phyloP scores from a whole-genome alignment of 2,888 invertebrate genomes.

The Orthosia gracilis region DNA sequence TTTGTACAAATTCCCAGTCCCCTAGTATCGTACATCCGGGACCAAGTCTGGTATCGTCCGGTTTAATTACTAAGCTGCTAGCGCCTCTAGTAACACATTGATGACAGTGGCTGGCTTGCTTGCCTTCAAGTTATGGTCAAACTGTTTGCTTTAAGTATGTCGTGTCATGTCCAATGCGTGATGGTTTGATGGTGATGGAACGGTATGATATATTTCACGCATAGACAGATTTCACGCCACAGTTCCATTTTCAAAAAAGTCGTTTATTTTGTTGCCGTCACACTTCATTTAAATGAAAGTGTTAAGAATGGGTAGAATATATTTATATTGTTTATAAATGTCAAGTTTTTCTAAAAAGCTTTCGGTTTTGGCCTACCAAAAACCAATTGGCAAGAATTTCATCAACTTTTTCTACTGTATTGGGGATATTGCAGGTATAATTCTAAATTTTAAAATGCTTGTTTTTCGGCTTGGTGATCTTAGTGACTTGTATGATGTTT shows the following conservation, averaged over 20 bases:
- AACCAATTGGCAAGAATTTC: too few species aligned
- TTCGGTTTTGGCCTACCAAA: too few species aligned
- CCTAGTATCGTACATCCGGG: slow-evolving; percentile 60
- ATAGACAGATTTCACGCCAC: background rate
- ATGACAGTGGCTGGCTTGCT: slow-evolving; percentile 55
- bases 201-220: background rate
- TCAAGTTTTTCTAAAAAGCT: background rate
- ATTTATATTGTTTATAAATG: too few species aligned
- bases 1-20: slow-evolving; percentile 56
- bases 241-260: background rate
- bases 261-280: too few species aligned
- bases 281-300: background rate
- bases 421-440: too few species aligned
- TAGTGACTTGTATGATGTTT: too few species aligned
- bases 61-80: slow-evolving; percentile 74
- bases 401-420: too few species aligned
- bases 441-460: background rate
- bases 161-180: background rate
- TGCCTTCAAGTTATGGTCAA: slow-evolving; percentile 57
- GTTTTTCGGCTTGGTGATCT: background rate
- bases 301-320: background rate
- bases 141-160: slow-evolving; percentile 25
- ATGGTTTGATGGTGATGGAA: slow-evolving; percentile 10
- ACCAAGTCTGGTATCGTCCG: slow-evolving; percentile 71
- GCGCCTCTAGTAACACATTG: slow-evolving; percentile 59